Evolutionary conservation across 37 sponge, comb jelly and placozoan genomes (phyloP), one percentile per base, ranked within the genome.

Genomic region (Tethya wilhelma): DNA sequence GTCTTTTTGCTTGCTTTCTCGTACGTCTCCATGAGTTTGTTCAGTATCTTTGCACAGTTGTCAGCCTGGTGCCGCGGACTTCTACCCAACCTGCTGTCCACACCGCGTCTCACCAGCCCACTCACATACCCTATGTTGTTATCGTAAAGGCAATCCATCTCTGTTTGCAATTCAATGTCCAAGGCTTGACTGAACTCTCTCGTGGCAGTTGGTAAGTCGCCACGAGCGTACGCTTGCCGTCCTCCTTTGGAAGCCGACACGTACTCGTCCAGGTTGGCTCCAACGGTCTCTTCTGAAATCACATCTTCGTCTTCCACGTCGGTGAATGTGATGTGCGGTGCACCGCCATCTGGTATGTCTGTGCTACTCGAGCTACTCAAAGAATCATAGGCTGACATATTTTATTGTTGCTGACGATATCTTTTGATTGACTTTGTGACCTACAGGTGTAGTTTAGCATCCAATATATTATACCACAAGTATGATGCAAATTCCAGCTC

Each of bases 151-250:
- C 87, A 80, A 7, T 87, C 85, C 42, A 88, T 32, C 46, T 87
- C 85, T 0, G 72, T 70, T 23, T 84, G 79, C 44, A 87, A 71
- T 64, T 92, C 93, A 0, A 87, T 59, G 0, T 43, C 71, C 45
- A 92, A 38, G 1, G 89, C 93, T 3, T 84, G 69, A 56, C 80
- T 55, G 85, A 92, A 92, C 25, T 83, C 64, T n/a, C 38, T 29
- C 23, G 44, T 70, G 20, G 93, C 85, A 22, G 41, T 58, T 34
- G 64, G 68, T 11, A 92, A 6, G 55, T 84, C 66, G 2, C 93
- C 85, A 1, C 33, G 30, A 25, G 41, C 40, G 56, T 38, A 87
- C 1, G 93, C 84, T 9, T 59, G 75, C 32, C 93, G 59, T 19
- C 93, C 93, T 31, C 40, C 43, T 11, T 43, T 59, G 12, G 81